Percentiles rank a stretch among this genome's conserved stretches.
phyloP scores from a whole-genome alignment of 1,140 invertebrate species.

The Luehdorfia chinensis region DNA sequence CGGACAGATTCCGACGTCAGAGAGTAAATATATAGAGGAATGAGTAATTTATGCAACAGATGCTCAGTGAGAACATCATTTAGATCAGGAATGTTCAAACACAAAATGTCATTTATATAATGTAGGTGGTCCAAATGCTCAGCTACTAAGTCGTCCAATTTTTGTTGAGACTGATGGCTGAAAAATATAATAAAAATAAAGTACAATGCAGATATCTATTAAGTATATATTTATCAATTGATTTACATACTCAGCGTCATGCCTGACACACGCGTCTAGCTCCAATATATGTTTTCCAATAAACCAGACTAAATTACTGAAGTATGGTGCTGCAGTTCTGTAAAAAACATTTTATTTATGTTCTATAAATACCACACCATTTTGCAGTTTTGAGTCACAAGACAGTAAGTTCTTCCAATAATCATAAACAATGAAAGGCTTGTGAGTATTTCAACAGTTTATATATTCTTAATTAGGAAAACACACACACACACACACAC shows the following conservation, averaged over 20 bases:
- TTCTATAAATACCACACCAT: too few species aligned
- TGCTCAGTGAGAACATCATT: constrained; percentile 98
- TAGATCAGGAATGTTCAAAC: constrained; percentile 93
- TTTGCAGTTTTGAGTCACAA: too few species aligned
- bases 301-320: constrained; percentile 99
- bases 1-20: constrained; percentile 78
- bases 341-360: too few species aligned
- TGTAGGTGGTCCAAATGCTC: constrained; percentile 99
- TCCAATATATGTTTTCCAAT: constrained; percentile 99
- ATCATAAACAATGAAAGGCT: too few species aligned
- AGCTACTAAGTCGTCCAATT: constrained; percentile 95
- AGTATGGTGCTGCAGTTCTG: constrained; percentile 97
- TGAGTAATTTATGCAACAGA: constrained; percentile 93
- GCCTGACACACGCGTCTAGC: constrained; percentile 95
- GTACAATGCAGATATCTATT: too few species aligned
- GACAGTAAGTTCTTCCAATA: too few species aligned
- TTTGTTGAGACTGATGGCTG: constrained; percentile 93
- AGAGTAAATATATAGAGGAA: constrained; percentile 97
- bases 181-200: too few species aligned
- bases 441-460: too few species aligned
- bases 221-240: constrained; percentile 6
- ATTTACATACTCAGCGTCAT: constrained; percentile 92
- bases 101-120: constrained; percentile 98
- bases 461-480: too few species aligned
- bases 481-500: too few species aligned